Conservation (phyloP, 2,113 vertebrate genomes). For the Furnarius figulus region DNA sequence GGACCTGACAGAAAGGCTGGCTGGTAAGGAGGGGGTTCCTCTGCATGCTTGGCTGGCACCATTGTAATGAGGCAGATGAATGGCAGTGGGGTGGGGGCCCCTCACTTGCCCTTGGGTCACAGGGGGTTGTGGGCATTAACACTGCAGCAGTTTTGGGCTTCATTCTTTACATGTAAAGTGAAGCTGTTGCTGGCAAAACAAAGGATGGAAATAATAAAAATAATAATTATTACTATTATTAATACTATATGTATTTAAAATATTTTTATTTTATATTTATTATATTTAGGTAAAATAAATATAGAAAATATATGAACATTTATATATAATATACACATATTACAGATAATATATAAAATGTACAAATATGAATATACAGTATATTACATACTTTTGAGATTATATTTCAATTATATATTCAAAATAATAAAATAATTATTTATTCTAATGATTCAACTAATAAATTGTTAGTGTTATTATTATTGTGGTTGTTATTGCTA, state of each 20-base stretch:
- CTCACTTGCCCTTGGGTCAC: neutral
- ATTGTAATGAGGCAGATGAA: neutral
- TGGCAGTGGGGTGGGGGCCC: neutral
- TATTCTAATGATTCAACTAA: neutral
- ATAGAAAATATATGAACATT: neutral
- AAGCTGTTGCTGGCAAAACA: neutral
- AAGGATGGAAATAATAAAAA: neutral
- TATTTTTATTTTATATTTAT: too few species aligned
- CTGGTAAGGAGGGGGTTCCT: conserved; percentile 77
- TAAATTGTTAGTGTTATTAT: neutral
- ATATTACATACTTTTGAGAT: too few species aligned
- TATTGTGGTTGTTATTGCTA: too few species aligned
- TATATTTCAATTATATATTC: too few species aligned
- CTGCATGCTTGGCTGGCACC: neutral
- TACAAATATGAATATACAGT: too few species aligned
- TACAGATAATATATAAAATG: neutral
- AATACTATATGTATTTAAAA: neutral
- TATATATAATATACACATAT: neutral
- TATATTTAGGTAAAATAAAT: neutral
- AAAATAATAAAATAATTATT: too few species aligned
- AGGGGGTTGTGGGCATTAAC: neutral
- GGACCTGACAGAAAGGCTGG: conserved; percentile 89
- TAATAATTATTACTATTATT: neutral
- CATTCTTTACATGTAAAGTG: neutral
- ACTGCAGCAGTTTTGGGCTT: neutral